Evolutionary conservation across 2,888 invertebrate genomes (phyloP).

Genomic region (Ypsolopha scabrella): DNA sequence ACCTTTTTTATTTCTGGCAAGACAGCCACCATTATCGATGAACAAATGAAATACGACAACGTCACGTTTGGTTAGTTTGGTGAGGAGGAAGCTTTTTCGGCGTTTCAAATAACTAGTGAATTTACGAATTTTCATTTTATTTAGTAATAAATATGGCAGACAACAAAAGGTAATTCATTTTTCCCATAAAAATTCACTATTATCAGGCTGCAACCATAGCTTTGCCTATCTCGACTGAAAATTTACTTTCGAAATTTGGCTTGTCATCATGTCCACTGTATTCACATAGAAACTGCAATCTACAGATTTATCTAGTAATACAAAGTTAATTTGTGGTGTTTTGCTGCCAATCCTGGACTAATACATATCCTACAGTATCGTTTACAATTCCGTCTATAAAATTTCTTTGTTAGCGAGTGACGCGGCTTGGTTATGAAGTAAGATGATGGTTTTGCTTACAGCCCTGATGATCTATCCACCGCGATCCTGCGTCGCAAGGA

Average conservation of each 20-base stretch:
- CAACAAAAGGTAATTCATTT: constrained; percentile 59
- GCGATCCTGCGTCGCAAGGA: constrained; percentile 98
- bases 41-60: constrained; percentile 72
- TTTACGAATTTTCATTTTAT: constrained; percentile 40
- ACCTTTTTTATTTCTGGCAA: constrained; percentile 24
- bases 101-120: constrained; percentile 41
- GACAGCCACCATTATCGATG: constrained; percentile 26
- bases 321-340: too few species aligned
- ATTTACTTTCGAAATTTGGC: constrained; percentile 54
- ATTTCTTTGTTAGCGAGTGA: constrained; percentile 3
- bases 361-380: too few species aligned
- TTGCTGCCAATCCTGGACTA: too few species aligned
- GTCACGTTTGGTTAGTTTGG: constrained; percentile 35
- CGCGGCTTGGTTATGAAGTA: neutral
- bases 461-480: constrained; percentile 93
- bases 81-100: constrained; percentile 31
- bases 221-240: constrained; percentile 15
- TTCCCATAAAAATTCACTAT: constrained; percentile 11
- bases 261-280: constrained; percentile 62
- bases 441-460: constrained; percentile 36
- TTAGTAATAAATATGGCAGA: constrained; percentile 64
- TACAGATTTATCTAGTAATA: too few species aligned
- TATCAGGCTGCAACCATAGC: too few species aligned
- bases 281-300: neutral
- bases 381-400: neutral